Evolutionary conservation across 2,888 invertebrate species (phyloP).

Genomic region (Caenorhabditis uteleia): DNA sequence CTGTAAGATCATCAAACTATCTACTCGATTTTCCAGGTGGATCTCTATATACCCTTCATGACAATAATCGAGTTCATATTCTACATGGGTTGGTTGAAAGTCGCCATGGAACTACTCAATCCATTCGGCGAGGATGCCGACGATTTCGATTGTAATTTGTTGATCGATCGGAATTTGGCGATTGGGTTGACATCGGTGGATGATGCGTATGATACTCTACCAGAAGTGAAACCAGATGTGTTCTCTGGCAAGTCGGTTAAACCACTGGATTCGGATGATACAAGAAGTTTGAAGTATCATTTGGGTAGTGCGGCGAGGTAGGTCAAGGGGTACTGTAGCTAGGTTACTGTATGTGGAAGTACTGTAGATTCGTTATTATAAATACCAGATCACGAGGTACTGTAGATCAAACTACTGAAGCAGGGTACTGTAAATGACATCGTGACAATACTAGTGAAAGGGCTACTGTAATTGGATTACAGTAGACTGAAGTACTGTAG

Average conservation of each 20-base stretch:
- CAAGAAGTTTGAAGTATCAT: constrained; percentile 37
- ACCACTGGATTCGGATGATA: constrained; percentile 37
- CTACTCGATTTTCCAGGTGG: too few species aligned
- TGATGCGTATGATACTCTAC: constrained; percentile 41
- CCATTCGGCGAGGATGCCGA: constrained; percentile 52
- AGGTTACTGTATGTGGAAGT: too few species aligned
- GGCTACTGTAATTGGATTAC: too few species aligned
- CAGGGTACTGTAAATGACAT: too few species aligned
- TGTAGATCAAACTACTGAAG: too few species aligned
- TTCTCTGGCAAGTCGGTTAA: constrained; percentile 33
- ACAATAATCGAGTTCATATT: constrained; percentile 8
- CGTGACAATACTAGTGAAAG: too few species aligned
- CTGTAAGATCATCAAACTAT: too few species aligned
- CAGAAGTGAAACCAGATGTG: constrained; percentile 43
- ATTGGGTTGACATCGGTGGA: constrained; percentile 39
- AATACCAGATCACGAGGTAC: too few species aligned
- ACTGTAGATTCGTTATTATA: too few species aligned
- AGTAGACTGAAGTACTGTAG: too few species aligned
- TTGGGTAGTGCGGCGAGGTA: constrained; percentile 35
- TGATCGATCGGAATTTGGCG: constrained; percentile 46
- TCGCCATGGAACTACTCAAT: constrained; percentile 48
- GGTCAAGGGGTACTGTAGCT: too few species aligned
- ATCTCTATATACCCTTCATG: constrained; percentile 4
- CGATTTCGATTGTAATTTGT: constrained; percentile 46
- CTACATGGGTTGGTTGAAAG: constrained; percentile 47